These are phyloP conservation scores for Gadus macrocephalus DNA, from an alignment of 2,113 vertebrate genomes.

Conservation along the genomic window DNA sequence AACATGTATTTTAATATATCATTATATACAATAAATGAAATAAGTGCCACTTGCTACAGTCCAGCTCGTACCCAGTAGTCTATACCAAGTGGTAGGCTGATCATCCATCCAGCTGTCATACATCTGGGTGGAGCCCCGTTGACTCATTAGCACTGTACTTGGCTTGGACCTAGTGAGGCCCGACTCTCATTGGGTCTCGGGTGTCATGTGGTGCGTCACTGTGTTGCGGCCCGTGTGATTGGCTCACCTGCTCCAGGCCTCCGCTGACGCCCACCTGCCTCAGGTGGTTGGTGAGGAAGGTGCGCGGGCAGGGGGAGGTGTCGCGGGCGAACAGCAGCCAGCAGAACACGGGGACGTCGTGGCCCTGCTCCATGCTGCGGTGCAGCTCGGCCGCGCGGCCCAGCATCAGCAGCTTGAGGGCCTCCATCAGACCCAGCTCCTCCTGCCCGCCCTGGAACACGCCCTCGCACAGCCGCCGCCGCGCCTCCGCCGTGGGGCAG, in stretches of 20 bases:
- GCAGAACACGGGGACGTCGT: conserved; percentile 90
- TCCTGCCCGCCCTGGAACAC: conserved; percentile 84
- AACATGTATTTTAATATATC: no score
- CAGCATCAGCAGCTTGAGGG: conserved; percentile 93
- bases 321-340: conserved; percentile 95
- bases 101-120: no score
- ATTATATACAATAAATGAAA: no score
- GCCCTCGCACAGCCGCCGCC: conserved; percentile 78
- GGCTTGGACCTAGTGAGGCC: no score
- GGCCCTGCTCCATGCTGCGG: conserved; percentile 71
- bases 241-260: conserved; percentile 89
- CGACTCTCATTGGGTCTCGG: no score
- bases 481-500: conserved; percentile 56
- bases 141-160: no score
- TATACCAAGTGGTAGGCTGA: no score
- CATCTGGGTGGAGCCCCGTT: no score
- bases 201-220: no score
- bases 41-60: no score
- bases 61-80: no score
- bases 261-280: conserved; percentile 88
- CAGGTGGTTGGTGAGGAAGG: conserved; percentile 89
- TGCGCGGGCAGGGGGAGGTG: conserved; percentile 82
- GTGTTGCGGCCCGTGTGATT: no score
- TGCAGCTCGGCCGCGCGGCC: conserved; percentile 82
- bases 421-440: conserved; percentile 90